Evolutionary conservation across 2,888 invertebrate species (phyloP), one percentile per base, ranked within the genome.

Genomic region (Marronus borbonicus): DNA sequence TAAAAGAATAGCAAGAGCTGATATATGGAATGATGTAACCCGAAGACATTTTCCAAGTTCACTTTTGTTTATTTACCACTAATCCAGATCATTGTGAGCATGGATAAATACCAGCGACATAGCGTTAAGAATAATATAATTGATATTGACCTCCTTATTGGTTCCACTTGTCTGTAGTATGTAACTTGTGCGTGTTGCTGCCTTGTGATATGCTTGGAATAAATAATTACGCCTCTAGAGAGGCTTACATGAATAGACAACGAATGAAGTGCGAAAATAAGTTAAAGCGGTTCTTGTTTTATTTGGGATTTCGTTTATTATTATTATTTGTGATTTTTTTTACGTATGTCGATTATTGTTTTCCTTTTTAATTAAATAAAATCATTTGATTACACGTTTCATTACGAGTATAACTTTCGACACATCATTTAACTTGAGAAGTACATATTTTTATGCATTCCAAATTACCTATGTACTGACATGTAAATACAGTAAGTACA

Each of bases 91-190:
- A 31, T 24, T 31, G 12, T 31, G 14, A 62, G 14, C 28, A 58
- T 58, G 62, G 17, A 62, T 62, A 62, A 62, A 28, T 28, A 31
- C 28, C 14, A 14, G 12, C 62, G 24, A 14, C 24, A 31, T 14
- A 28, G 31, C n/a, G 31, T 3, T 62, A 5, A 31, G 31, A 62
- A 62, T 31, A 62, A 14, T 14, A 28, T 28, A 28, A 62, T 28
- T 62, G 62, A 62, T 62, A 62, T 62, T 62, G 62, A 62, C 62
- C 62, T 62, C 62, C 62, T 62, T 62, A 55, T 55, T 62, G 28
- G 31, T 31, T 8, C 24, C 10, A 10, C 10, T 62, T 31, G 31
- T 28, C 14, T 62, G 24, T n/a, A 62, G 31, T 28, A 31, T 62
- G 62, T 44, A 44, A 44, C 10, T 10, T 44, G 12, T 24, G 31